Base-by-base conservation (phyloP, 2,888 invertebrate genomes). In the Cancer borealis region DNA sequence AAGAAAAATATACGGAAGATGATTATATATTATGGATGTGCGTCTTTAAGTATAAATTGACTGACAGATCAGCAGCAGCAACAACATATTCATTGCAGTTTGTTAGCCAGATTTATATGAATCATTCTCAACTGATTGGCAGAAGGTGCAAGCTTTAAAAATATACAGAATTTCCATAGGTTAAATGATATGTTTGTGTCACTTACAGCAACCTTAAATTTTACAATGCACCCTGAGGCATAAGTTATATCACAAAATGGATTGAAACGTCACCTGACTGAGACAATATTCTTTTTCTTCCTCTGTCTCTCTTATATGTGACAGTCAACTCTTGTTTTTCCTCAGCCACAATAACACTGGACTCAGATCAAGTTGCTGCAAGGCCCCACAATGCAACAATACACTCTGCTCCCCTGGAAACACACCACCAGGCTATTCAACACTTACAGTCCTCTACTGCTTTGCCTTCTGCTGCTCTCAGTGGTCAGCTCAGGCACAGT, bases 101-200 rank as follows among this genome's bases (percentile, higher is more conserved):
- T 21, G 84, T 12, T 30, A 14, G 84, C 39, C 39, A 84, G 39
- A 84, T 39, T 84, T 84, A 84, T n/a, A 84, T 10, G 10, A 84
- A 84, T 17, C 3, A 84, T 39, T 84, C 84, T 21, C 1, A 66
- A 66, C 14, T 66, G 66, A 84, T 14, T 14, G 3, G 17, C 17
- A 84, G 39, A 39, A 39, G 12, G 84, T 84, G 84, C 84, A 39
- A 30, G 39, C 39, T 39, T 73, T 30, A 14, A 30, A n/a, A 17
- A 84, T 39, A 84, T 84, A 39, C 39, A 39, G 84, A 30, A 84
- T 10, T 84, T 84, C 39, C 84, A 39, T n/a, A 39, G 84, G 1
- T 39, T 14, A 39, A 84, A 39, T 79, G 73, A 84, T 84, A 84
- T 84, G 84, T 84, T 84, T 84, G 26, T 10, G 84, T 84, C 84